A percentile compares a stretch with the other conserved stretches of the same genome.
phyloP scores from a whole-genome alignment of 2,113 vertebrate species.

The Mola mola region DNA sequence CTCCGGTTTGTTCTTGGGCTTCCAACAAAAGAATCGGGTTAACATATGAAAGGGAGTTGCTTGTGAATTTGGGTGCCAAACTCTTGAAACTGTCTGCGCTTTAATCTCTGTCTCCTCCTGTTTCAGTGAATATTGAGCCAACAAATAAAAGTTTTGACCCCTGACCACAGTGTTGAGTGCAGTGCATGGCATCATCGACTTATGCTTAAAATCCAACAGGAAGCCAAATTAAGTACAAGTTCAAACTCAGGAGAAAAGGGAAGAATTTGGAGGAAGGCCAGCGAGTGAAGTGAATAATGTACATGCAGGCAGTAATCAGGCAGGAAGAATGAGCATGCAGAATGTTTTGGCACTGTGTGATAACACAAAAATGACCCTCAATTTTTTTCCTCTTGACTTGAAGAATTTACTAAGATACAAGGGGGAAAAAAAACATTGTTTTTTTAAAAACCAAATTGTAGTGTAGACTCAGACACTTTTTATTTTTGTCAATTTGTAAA shows the following conservation, averaged over 20 bases:
- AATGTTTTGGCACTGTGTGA: constrained; percentile 31
- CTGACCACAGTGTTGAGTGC: no score
- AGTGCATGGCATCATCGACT: not conserved
- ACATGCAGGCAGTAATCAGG: constrained; percentile 30
- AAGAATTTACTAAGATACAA: no score
- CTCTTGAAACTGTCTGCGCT: constrained; percentile 27
- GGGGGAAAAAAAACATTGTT: not conserved
- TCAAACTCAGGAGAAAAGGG: constrained; percentile 2
- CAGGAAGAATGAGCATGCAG: constrained; percentile 62
- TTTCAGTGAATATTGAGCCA: constrained; percentile 25
- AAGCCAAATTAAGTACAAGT: constrained; percentile 1
- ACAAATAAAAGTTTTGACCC: not conserved
- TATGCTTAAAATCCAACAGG: not conserved
- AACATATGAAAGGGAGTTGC: constrained; percentile 9
- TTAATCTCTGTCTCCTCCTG: constrained; percentile 31
- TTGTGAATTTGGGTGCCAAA: constrained; percentile 25
- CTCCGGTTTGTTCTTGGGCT: no score
- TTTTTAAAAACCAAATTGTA: not conserved
- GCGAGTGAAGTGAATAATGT: constrained; percentile 15
- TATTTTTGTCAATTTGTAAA: no score
- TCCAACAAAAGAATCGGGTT: no score
- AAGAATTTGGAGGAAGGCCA: not conserved
- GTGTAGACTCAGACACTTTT: no score
- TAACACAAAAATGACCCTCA: not conserved
- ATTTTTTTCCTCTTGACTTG: not conserved